Evolutionary conservation across 1,140 invertebrate species (phyloP), one percentile per base, ranked within the genome.

Genomic region (Chionoecetes opilio): DNA sequence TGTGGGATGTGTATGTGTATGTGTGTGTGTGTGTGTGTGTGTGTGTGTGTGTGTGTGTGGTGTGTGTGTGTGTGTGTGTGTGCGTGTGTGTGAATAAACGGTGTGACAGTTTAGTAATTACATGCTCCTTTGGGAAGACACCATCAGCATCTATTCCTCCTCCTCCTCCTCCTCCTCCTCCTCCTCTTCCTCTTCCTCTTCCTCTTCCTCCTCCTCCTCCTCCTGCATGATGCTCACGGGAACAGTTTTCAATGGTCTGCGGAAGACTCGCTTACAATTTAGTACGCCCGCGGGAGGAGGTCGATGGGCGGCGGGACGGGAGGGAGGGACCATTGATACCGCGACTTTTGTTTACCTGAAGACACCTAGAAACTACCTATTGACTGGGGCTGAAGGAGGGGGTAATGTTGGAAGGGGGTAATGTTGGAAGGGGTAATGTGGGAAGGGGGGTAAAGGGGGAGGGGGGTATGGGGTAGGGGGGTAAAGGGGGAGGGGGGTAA

Each of bases 21-120:
- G 63, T 75, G 63, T 75, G 63, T 75, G 63, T 75, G 63, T 75
- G 63, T 75, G 63, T 75, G 63, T 75, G 63, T 75, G 63, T 75
- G 63, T 75, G 63, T 75, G 63, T 75, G 63, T 75, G 63, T n/a
- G 63, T 75, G 63, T 75, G 63, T 75, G 63, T 75, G 63, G 63
- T 75, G 63, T 75, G 63, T 75, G 63, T 75, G 63, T 75, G 63
- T 75, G 53, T 75, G 53, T 75, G 53, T 75, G 53, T 75, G 53
- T 75, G 53, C 26, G 53, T 75, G 53, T 75, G 53, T 75, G 53
- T 11, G 53, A 3, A 0, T 26, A 75, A 26, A 75, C 6, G 63
- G 63, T 75, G 63, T 75, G 63, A 75, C 63, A 75, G 63, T 75
- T 26, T 75, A 75, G 63, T 75, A 75, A 75, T 75, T 75, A 75